These are phyloP conservation scores for Mus caroli DNA, from an alignment of 2,797 vertebrate species.

Conservation along the genomic window DNA sequence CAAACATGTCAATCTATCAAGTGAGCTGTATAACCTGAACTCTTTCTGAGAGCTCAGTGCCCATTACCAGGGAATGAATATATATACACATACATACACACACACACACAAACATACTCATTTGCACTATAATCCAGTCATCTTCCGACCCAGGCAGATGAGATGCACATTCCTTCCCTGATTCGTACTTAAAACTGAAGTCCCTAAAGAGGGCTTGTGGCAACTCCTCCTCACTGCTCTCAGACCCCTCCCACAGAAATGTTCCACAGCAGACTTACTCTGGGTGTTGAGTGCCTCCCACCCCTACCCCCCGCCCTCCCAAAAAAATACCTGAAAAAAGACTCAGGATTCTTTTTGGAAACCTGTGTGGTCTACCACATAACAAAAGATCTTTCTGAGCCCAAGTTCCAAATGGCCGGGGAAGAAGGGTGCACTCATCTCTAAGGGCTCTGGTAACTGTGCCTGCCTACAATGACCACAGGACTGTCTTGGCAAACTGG, in stretches of 20 bases:
- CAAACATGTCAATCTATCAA: constrained; percentile 9
- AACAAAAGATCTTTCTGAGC: neutral
- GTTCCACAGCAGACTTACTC: constrained; percentile 9
- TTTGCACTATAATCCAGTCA: neutral
- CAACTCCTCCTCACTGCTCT: neutral
- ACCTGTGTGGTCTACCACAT: neutral
- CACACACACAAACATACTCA: neutral
- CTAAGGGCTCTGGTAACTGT: neutral
- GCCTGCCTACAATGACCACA: neutral
- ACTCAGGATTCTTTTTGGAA: constrained; percentile 46
- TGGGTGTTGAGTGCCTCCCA: neutral
- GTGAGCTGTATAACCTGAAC: neutral
- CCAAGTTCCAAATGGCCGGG: neutral
- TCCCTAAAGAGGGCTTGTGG: neutral
- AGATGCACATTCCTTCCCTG: rapidly evolving
- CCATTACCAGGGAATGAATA: neutral
- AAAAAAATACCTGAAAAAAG: constrained; percentile 34
- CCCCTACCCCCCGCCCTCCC: too few species aligned
- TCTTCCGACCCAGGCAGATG: neutral
- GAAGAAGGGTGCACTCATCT: neutral
- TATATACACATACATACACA: too few species aligned
- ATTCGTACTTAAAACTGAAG: neutral
- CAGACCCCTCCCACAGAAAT: neutral
- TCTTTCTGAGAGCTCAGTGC: neutral
- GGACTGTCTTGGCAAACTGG: neutral